phyloP scores from a whole-genome alignment of 2,113 vertebrate genomes.

The Eclectus roratus region DNA sequence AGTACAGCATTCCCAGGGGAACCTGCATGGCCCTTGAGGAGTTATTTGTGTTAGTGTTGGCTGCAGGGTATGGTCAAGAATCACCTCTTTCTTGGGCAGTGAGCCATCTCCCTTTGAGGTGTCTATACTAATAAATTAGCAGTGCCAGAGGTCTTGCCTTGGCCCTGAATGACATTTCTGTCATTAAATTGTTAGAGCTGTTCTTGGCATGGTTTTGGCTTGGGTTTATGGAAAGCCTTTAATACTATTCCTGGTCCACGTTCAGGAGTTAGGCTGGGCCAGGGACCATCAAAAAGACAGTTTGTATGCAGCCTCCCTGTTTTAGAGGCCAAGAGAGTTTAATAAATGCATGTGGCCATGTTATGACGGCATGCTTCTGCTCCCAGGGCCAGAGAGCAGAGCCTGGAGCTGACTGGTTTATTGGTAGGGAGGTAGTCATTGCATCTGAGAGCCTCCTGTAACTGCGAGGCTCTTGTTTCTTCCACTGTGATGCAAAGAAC shows the following conservation, averaged over 20 bases:
- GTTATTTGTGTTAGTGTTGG: background rate
- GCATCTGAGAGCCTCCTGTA: background rate
- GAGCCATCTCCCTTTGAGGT: background rate
- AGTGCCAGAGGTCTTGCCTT: background rate
- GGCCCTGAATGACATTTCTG: background rate
- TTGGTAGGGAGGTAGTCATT: background rate
- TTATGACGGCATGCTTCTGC: conserved; percentile 6
- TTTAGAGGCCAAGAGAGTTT: conserved; percentile 27
- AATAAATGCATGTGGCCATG: background rate
- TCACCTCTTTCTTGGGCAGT: background rate
- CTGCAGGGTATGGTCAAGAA: background rate
- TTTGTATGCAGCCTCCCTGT: background rate
- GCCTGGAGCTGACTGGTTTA: background rate
- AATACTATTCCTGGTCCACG: background rate
- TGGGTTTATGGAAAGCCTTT: background rate
- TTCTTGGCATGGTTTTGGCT: background rate
- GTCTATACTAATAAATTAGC: background rate
- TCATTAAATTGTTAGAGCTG: background rate
- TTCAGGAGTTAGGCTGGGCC: background rate
- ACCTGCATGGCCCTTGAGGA: accelerated
- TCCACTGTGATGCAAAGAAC: background rate
- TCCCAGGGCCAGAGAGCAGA: background rate
- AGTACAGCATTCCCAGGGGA: background rate
- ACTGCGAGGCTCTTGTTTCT: background rate
- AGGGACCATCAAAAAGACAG: background rate